Evolutionary conservation across 2,888 invertebrate species (phyloP), one percentile per base, ranked within the genome.

Genomic region (Geotrupes spiniger): DNA sequence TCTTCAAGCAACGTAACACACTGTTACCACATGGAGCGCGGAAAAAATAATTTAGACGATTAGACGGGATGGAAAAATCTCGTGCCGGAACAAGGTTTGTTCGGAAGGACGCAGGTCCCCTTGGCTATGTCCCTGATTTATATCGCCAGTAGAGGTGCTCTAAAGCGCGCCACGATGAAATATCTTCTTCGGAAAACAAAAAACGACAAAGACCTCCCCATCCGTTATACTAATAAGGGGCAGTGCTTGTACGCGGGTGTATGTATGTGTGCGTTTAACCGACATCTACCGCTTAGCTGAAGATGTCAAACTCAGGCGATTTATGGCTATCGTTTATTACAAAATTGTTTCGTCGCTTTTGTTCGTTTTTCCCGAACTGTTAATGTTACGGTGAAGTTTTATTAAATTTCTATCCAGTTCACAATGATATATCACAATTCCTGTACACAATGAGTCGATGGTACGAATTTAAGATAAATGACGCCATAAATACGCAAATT

Each of bases 181-280:
- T 62, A 61, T 62, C 57, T 56, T 53, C 43, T 41, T 10, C 31
- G 38, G 49, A 59, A 61, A 56, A 61, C 61, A 61, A 62, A 21
- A 62, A 62, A 62, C 58, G 58, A 55, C 53, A 57, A 54, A 57
- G 56, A 51, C 56, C 59, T 54, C n/a, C 56, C 59, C 56, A 60
- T 62, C 53, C 57, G 59, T 63, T 63, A 63, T 58, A 61, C 59
- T 60, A 62, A 63, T 63, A 61, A 63, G 59, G 61, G 61, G 27
- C 29, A 12, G 29, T 11, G 4, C n/a, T 36, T 10, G 44, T 58
- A 54, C 52, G 56, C 21, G 21, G 3, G 21, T 21, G 21, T 21
- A 21, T 6, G 21, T 4, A 6, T 21, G 21, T 21, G 6, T 21
- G 6, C 6, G 21, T 21, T 3, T 21, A 21, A 21, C 21, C 21